Percentiles rank a stretch among this genome's conserved stretches.
phyloP scores from a whole-genome alignment of 2,113 vertebrate species.

The Morone saxatilis region DNA sequence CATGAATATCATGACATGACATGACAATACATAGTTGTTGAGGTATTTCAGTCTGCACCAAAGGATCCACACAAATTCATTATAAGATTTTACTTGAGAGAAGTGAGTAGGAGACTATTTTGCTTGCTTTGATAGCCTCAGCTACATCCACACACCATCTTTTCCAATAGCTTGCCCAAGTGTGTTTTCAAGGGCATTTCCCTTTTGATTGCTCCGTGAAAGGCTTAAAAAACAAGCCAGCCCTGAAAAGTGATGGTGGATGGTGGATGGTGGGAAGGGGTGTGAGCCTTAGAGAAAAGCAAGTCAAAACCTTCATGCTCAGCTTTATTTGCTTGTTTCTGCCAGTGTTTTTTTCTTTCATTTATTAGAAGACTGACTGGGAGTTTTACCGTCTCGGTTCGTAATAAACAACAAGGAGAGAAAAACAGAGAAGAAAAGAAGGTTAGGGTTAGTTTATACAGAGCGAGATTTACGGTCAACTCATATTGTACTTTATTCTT shows the following conservation, averaged over 20 bases:
- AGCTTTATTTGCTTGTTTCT: conserved; percentile 32
- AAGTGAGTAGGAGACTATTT: background rate
- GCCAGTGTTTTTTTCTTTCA: background rate
- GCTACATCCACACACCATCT: background rate
- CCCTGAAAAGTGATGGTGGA: conserved; percentile 30
- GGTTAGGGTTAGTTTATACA: background rate
- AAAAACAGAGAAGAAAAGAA: background rate
- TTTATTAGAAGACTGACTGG: conserved; percentile 1
- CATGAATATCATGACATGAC: background rate
- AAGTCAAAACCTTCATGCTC: conserved; percentile 28
- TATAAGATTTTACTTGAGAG: background rate
- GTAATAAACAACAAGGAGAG: conserved; percentile 3
- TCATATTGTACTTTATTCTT: background rate
- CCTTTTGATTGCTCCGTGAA: conserved; percentile 33
- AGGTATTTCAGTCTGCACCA: background rate
- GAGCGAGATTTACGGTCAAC: background rate
- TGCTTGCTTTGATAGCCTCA: conserved; percentile 1
- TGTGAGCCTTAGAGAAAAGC: background rate
- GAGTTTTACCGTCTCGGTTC: background rate
- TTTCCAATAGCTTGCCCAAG: conserved; percentile 29
- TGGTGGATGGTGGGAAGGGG: background rate
- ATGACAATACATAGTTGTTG: background rate
- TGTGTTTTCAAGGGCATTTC: conserved; percentile 60
- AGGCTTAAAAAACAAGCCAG: conserved; percentile 56
- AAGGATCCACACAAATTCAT: background rate